These are phyloP conservation scores for Mylabris phalerata DNA, from an alignment of 1,140 invertebrate genomes.

Conservation along the genomic window DNA sequence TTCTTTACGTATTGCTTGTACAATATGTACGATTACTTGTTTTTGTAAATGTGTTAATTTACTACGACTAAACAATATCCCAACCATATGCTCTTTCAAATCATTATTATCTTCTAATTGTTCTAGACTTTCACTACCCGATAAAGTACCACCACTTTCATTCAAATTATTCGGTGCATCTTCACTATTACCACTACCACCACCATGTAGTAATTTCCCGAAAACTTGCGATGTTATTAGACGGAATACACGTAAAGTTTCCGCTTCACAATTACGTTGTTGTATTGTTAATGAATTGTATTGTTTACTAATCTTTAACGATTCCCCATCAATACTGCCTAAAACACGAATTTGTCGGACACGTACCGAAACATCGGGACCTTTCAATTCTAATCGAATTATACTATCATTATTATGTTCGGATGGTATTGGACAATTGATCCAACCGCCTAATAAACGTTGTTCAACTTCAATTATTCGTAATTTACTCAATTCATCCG, in stretches of 20 bases:
- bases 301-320: constrained; percentile 47
- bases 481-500: constrained; percentile 74
- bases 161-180: constrained; percentile 35
- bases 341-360: constrained; percentile 73
- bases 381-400: constrained; percentile 79
- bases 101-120: constrained; percentile 71
- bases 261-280: constrained; percentile 81
- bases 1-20: constrained; percentile 87
- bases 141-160: constrained; percentile 40
- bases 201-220: constrained; percentile 72
- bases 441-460: constrained; percentile 71
- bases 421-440: constrained; percentile 66
- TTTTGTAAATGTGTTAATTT: constrained; percentile 92
- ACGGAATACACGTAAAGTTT: constrained; percentile 90
- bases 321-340: constrained; percentile 51
- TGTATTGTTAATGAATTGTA: constrained; percentile 54
- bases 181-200: constrained; percentile 32
- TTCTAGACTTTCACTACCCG: constrained; percentile 44
- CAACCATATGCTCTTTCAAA: constrained; percentile 92
- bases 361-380: constrained; percentile 82
- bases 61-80: constrained; percentile 89
- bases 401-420: constrained; percentile 47
- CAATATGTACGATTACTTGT: constrained; percentile 90
- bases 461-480: constrained; percentile 76
- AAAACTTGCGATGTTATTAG: constrained; percentile 90